Conservation (phyloP, 2,888 invertebrate genomes). For the Choreutis nemorana region DNA sequence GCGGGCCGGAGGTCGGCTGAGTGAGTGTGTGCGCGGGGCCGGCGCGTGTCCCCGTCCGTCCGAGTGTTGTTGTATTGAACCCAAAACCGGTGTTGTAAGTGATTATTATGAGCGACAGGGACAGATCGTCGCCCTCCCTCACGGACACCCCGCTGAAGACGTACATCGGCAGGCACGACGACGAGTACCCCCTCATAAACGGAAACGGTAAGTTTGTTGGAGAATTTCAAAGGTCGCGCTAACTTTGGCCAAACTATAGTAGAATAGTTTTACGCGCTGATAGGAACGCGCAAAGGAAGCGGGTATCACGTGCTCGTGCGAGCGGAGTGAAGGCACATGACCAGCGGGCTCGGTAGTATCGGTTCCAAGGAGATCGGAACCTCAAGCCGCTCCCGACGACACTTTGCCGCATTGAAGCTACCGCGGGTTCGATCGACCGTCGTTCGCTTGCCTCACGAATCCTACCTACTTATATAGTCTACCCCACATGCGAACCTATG, state of each 20-base stretch:
- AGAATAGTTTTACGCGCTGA: too few species aligned
- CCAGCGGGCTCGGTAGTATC: too few species aligned
- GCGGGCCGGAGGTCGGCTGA: constrained; percentile 64
- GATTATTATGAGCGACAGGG: constrained; percentile 89
- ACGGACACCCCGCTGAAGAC: constrained; percentile 89
- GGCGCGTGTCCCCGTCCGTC: constrained; percentile 32
- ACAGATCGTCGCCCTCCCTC: constrained; percentile 87
- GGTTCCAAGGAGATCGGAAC: too few species aligned
- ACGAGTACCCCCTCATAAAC: constrained; percentile 80
- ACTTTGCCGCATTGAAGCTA: constrained; percentile 52
- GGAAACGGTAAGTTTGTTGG: constrained; percentile 70
- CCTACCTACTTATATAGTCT: constrained; percentile 20
- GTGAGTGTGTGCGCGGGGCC: constrained; percentile 49
- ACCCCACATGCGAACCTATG: too few species aligned
- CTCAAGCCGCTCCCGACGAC: constrained; percentile 20
- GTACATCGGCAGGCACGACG: constrained; percentile 83
- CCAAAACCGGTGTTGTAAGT: constrained; percentile 44
- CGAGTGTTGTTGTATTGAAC: constrained; percentile 38
- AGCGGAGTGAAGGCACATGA: constrained; percentile 16
- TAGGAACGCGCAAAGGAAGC: too few species aligned
- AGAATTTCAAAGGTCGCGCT: too few species aligned
- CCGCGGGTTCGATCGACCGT: constrained; percentile 49
- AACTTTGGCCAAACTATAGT: constrained; percentile 14
- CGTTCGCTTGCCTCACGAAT: constrained; percentile 27
- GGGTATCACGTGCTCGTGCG: too few species aligned